phyloP scores from a whole-genome alignment of 64 coral and sea anemone species.

The Actinia equina region DNA sequence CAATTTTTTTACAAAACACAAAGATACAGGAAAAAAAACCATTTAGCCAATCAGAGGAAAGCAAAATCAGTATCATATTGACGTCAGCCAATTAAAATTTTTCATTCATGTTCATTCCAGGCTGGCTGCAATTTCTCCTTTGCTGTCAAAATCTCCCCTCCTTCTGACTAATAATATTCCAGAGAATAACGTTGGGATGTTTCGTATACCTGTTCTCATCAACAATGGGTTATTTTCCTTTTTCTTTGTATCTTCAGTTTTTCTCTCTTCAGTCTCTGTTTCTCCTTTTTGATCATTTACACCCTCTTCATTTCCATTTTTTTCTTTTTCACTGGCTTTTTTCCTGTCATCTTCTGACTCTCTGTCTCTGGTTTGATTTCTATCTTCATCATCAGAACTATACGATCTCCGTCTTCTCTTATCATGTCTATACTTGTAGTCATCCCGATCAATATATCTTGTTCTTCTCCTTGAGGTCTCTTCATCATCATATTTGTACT shows the following conservation, averaged over 20 bases:
- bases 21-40: too few relatives aligned
- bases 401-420: slow-evolving; percentile 54
- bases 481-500: background rate
- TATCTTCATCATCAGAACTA: slow-evolving; percentile 34
- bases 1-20: too few relatives aligned
- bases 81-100: too few relatives aligned
- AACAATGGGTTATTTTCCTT: slow-evolving; percentile 74
- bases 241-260: slow-evolving; percentile 1
- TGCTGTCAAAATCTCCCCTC: too few relatives aligned
- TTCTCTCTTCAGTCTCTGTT: slow-evolving; percentile 24
- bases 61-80: background rate
- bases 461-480: slow-evolving; percentile 31
- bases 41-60: too few relatives aligned
- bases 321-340: background rate
- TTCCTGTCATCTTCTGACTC: too few relatives aligned
- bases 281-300: background rate
- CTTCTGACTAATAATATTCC: too few relatives aligned
- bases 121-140: too few relatives aligned
- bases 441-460: slow-evolving; percentile 17
- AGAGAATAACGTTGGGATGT: too few relatives aligned
- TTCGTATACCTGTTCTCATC: slow-evolving; percentile 74
- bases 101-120: too few relatives aligned
- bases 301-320: background rate
- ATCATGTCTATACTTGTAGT: slow-evolving; percentile 8
- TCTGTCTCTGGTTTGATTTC: background rate